phyloP scores from a whole-genome alignment of 2,797 vertebrate genomes.

The Orestias chungarensis region DNA sequence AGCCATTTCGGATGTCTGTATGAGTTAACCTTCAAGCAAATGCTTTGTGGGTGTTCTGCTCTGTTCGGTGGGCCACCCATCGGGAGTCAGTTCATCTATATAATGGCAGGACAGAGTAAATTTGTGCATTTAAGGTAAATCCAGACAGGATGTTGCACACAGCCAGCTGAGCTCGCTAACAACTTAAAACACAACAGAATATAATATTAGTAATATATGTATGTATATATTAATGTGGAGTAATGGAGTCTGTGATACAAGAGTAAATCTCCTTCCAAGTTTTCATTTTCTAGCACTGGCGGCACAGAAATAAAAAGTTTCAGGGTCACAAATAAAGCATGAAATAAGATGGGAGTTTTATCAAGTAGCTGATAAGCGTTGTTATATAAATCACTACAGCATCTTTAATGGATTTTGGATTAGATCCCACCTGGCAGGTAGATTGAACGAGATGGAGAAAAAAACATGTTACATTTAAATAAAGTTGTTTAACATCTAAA shows the following conservation, averaged over 20 bases:
- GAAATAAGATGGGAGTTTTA: background rate
- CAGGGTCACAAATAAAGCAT: background rate
- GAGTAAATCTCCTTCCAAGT: conserved; percentile 16
- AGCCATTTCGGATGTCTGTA: background rate
- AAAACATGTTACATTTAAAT: background rate
- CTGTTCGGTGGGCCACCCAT: conserved; percentile 43
- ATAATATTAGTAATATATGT: no score
- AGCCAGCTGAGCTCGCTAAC: conserved; percentile 1
- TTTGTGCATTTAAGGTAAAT: conserved; percentile 3
- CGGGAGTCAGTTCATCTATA: conserved; percentile 32
- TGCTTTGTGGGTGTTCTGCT: conserved; percentile 21
- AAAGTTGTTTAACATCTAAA: background rate
- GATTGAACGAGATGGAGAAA: background rate
- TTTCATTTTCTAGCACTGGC: background rate
- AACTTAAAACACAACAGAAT: conserved; percentile 16
- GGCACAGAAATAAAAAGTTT: background rate
- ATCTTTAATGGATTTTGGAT: background rate
- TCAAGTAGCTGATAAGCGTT: background rate
- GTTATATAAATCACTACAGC: background rate
- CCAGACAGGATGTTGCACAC: conserved; percentile 36
- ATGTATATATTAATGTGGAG: background rate
- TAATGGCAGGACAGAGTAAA: conserved; percentile 40
- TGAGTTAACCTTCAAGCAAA: background rate
- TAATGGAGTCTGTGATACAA: conserved; percentile 1
- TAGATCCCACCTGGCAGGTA: background rate